These are phyloP conservation scores for Hemibagrus guttatus DNA, from an alignment of 2,797 vertebrate species.

Conservation along the genomic window DNA sequence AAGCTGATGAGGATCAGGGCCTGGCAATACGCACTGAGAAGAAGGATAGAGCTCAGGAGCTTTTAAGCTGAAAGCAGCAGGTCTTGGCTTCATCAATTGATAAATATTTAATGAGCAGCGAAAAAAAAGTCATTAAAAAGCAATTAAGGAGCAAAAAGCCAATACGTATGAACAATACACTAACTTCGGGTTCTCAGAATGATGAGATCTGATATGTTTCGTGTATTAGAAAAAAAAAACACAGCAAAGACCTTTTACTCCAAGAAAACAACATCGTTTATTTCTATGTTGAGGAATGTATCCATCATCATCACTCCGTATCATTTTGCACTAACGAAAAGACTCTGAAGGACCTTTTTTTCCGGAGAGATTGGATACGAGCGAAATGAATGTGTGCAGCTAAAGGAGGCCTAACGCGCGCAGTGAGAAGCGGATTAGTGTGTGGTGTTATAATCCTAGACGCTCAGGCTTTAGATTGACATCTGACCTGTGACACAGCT, in stretches of 20 bases:
- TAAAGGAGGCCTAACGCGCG: constrained; percentile 26
- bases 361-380: neutral
- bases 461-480: constrained; percentile 30
- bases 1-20: neutral
- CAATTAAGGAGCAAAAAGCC: constrained; percentile 47
- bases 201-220: constrained; percentile 2
- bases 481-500: constrained; percentile 33
- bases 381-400: neutral
- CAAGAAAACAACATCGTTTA: neutral
- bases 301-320: neutral
- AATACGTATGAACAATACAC: constrained; percentile 25
- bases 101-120: constrained; percentile 59
- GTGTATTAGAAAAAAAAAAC: neutral
- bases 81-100: constrained; percentile 35
- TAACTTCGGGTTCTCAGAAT: neutral
- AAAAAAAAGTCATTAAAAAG: constrained; percentile 62
- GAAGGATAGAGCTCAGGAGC: neutral
- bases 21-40: neutral
- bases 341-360: neutral
- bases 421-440: constrained; percentile 51
- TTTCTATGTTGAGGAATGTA: no score
- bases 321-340: neutral
- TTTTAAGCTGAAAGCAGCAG: constrained; percentile 13
- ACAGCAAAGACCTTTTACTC: neutral
- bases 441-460: constrained; percentile 54